Base-by-base conservation (phyloP, 2,888 invertebrate genomes). In the Nineta flava region DNA sequence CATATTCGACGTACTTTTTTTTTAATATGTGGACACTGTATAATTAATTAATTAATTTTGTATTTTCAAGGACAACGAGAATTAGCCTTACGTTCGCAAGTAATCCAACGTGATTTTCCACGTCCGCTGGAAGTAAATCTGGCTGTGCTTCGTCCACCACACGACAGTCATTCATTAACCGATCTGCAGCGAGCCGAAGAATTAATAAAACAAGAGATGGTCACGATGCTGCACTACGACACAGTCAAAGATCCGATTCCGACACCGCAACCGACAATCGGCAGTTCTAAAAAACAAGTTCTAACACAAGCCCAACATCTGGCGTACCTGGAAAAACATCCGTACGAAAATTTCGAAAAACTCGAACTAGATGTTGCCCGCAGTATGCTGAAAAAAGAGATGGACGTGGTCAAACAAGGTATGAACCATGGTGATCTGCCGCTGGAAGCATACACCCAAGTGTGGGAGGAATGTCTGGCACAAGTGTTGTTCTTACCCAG, bases 391-490 rank as follows among this genome's bases (percentile, higher is more conserved):
- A 72, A 74, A 52, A 76, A 77, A 34, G 96, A 97, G 72, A 92
- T 94, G 87, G 82, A 83, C 19, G 74, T 83, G 1, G 95, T 97
- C 0, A 87, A 87, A 62, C 78, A 81, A 50, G 94, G 93, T 42
- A 97, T 97, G 96, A 84, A 82, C 0, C 96, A 97, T 62, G 95
- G 95, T 0, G 95, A 96, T 35, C 72, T 97, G 44, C 84, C 92
- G 1, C 68, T 88, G 45, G 95, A 96, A 56, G 85, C 90, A 0
- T 95, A 93, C 63, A 83, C 84, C 9, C 92, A 94, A 70, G 94
- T 95, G 41, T 97, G 96, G 96, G 91, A 94, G 62, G 95, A 97
- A 69, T 96, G 96, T 66, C 74, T 94, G 47, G 81, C 87, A 1
- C 92, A 94, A 75, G 88, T 87, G 54, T 72, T 97, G 21, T 97